These are phyloP conservation scores for Phenganax subtilis DNA, from an alignment of 92 coral and sea anemone genomes.

Conservation along the genomic window DNA sequence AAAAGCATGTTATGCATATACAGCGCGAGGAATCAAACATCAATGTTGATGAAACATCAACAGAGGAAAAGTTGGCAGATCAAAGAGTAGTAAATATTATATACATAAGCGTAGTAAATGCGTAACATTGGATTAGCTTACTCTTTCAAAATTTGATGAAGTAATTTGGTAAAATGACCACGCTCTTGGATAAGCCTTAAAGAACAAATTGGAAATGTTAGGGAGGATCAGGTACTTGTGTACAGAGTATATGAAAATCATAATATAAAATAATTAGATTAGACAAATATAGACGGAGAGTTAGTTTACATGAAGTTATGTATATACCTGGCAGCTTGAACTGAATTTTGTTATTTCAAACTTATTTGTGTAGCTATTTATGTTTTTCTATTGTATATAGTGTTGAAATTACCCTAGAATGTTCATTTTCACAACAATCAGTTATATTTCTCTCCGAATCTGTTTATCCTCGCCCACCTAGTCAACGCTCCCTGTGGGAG, in stretches of 20 bases:
- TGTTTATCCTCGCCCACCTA: no score
- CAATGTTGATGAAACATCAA: not conserved
- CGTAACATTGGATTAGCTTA: slow-evolving; percentile 26
- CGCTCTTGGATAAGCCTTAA: slow-evolving; percentile 44
- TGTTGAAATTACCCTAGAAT: no score
- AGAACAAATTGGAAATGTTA: slow-evolving; percentile 39
- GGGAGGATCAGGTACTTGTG: slow-evolving; percentile 38
- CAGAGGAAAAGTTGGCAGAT: not conserved
- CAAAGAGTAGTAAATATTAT: not conserved
- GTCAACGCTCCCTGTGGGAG: no score
- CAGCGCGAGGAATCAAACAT: no score
- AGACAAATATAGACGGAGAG: not conserved
- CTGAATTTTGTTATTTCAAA: not conserved
- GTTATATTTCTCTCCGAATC: no score
- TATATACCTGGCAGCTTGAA: no score
- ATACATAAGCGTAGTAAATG: slow-evolving; percentile 3
- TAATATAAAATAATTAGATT: not conserved
- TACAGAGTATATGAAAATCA: not conserved
- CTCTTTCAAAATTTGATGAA: slow-evolving; percentile 43
- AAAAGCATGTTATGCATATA: no score
- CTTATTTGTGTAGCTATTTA: not conserved
- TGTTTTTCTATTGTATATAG: not conserved
- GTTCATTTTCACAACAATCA: no score
- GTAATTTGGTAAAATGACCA: slow-evolving; percentile 41
- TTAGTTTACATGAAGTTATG: no score